Evolutionary conservation across 2,797 vertebrate genomes (phyloP).

Genomic region (Clarias pachynema): DNA sequence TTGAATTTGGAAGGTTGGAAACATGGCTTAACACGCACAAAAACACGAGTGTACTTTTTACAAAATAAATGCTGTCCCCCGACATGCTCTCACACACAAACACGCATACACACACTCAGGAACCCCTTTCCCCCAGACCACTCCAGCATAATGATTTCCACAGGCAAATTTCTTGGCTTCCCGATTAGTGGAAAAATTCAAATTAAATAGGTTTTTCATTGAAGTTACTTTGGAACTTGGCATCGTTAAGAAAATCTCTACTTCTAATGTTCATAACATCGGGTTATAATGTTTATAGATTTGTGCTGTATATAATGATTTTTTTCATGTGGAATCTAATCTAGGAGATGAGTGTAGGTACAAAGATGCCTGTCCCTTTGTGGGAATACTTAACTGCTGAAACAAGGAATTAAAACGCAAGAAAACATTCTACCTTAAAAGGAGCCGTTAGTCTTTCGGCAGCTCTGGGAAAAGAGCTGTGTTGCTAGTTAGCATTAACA

Average conservation of each 20-base stretch:
- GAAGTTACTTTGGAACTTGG: slow-evolving; percentile 8
- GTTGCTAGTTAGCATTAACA: no score
- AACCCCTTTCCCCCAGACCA: slow-evolving; percentile 1
- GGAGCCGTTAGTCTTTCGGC: no score
- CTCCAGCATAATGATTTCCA: slow-evolving; percentile 6
- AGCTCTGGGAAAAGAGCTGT: no score
- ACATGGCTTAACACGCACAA: slow-evolving; percentile 32
- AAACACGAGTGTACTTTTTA: slow-evolving; percentile 37
- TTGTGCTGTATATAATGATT: not conserved
- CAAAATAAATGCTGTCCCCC: not conserved
- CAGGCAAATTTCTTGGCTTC: slow-evolving; percentile 21
- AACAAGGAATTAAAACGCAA: no score
- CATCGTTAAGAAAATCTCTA: slow-evolving; percentile 20
- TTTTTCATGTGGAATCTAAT: slow-evolving; percentile 10
- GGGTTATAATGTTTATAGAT: not conserved
- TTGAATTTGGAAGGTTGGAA: slow-evolving; percentile 27
- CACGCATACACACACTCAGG: not conserved
- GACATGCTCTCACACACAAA: not conserved
- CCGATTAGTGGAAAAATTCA: slow-evolving; percentile 16
- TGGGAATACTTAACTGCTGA: not conserved
- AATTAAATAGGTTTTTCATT: not conserved
- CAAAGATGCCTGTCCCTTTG: not conserved
- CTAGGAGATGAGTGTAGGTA: not conserved
- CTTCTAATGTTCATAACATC: not conserved
- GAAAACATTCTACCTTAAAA: no score